Evolutionary conservation across 2,113 vertebrate species (phyloP).

Genomic region (Hippocampus comes): DNA sequence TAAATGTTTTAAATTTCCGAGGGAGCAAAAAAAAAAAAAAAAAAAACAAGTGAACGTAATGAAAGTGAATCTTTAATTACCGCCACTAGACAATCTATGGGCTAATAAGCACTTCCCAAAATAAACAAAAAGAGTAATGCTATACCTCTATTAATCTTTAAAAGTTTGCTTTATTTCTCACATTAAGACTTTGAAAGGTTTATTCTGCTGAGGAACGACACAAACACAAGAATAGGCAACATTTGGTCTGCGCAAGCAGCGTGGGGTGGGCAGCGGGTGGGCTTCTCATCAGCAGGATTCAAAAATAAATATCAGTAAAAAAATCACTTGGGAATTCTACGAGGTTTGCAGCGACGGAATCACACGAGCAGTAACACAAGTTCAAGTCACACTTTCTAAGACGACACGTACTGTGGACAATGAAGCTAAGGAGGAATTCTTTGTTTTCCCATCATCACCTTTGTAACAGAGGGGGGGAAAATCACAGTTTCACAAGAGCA

Average conservation of each 20-base stretch:
- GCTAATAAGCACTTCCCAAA: background rate
- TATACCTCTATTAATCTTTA: background rate
- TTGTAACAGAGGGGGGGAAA: constrained; percentile 37
- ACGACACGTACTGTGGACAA: constrained; percentile 52
- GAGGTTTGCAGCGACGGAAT: constrained; percentile 47
- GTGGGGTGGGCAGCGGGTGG: background rate
- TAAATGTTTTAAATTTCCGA: background rate
- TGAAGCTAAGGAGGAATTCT: background rate
- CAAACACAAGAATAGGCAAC: constrained; percentile 30
- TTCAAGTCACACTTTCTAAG: constrained; percentile 57
- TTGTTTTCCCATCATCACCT: background rate
- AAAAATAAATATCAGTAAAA: constrained; percentile 61
- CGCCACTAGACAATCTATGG: background rate
- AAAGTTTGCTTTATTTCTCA: background rate
- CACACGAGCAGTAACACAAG: constrained; percentile 40
- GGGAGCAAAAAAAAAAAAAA: background rate
- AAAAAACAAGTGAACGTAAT: background rate
- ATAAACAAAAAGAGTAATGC: background rate
- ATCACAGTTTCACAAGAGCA: constrained; percentile 71
- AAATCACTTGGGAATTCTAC: constrained; percentile 55
- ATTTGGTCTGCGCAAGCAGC: constrained; percentile 50
- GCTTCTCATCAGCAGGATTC: constrained; percentile 64
- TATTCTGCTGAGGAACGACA: constrained; percentile 7
- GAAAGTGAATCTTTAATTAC: background rate
- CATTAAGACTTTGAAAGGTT: constrained; percentile 52